Evolutionary conservation across 1,140 invertebrate genomes (phyloP), one percentile per base, ranked within the genome.

Genomic region (Sminthurides bifidus): DNA sequence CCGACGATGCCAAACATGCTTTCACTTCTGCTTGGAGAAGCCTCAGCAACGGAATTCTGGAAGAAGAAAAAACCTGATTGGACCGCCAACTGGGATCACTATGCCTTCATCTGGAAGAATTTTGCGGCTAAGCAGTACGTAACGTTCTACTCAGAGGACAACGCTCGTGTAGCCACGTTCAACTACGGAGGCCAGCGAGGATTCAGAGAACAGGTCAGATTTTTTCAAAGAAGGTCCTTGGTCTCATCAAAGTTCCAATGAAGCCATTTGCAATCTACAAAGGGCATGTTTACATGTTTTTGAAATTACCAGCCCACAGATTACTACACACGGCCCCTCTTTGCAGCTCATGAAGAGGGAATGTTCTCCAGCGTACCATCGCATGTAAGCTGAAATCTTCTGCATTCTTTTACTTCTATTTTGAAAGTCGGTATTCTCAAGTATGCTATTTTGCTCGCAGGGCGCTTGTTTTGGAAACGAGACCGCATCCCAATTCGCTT

Each of bases 31-130:
- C 8, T 60, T n/a, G 53, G 53, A n/a, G 45, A 23, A 12, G 26
- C 41, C 8, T 19, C 48, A 4, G 45, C 30, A 12, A 14, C 41
- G 14, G 46, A 48, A 29, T 41, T 33, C 19, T 60, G 52, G 52
- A 38, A 54, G 6, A 60, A 37, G 24, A 21, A 52, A 19, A 53
- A 49, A 41, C 46, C 27, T 23, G 30, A 50, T 10, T 54, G 45
- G 35, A 52, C 24, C 23, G 41, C 23, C 10, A 23, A 45, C 27
- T 58, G 43, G 45, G 56, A 58, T 29, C 15, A 35, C 0, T 51
- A 52, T 50, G 33, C 52, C 19, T 55, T 61, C 14, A 54, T 61
- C 17, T 61, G 60, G 60, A 27, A 49, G 19, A 58, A 56, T n/a
- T 61, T 55, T 43, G 33, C 43, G 21, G 41, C 24, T 17, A 3